Evolutionary conservation across 2,888 invertebrate species (phyloP).

Genomic region (Drosophila glabriapex): DNA sequence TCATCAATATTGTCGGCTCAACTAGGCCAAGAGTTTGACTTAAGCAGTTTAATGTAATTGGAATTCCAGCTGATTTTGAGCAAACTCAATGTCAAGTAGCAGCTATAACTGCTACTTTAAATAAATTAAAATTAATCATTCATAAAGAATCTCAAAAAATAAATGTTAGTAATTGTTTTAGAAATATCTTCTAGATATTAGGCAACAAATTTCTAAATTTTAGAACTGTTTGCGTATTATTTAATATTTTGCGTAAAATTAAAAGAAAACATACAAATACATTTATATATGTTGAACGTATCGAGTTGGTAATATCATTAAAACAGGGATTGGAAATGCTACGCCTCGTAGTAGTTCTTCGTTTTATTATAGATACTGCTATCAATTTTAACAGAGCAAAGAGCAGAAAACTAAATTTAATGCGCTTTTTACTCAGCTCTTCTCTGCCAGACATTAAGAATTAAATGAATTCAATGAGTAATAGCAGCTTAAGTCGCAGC

Average conservation of each 20-base stretch:
- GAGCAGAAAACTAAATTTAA: too few relatives aligned
- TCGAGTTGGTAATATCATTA: too few relatives aligned
- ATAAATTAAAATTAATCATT: background rate
- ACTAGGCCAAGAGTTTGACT: constrained; percentile 2
- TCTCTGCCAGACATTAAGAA: too few relatives aligned
- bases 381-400: too few relatives aligned
- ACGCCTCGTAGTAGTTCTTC: too few relatives aligned
- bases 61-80: background rate
- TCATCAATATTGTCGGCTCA: constrained; percentile 17
- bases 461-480: too few relatives aligned
- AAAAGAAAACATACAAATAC: background rate
- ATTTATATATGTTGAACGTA: too few relatives aligned
- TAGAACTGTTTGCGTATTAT: background rate
- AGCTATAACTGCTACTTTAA: background rate
- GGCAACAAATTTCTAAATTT: too few relatives aligned
- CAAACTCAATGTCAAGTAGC: background rate
- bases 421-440: too few relatives aligned
- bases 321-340: too few relatives aligned
- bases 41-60: constrained; percentile 30
- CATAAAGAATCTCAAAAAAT: background rate
- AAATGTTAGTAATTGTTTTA: background rate
- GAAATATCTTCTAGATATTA: background rate
- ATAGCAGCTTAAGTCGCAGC: too few relatives aligned
- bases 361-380: too few relatives aligned
- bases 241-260: background rate